Base-by-base conservation (phyloP, 1,140 invertebrate species). In the Adelges cooleyi region DNA sequence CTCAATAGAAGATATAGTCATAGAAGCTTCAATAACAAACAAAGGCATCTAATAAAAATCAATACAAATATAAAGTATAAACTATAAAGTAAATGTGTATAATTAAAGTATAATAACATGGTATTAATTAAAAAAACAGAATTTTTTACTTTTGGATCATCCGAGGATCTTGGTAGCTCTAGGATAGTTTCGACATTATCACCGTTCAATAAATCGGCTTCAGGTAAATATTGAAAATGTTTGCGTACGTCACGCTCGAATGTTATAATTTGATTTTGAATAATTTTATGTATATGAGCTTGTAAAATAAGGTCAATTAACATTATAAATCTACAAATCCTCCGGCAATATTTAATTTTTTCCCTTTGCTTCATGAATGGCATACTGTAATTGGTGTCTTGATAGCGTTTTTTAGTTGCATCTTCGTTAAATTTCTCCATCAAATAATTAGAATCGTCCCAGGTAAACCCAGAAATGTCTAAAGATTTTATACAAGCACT, bases 81-180 rank as follows among this genome's bases (percentile, higher is more conserved):
- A n/a, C n/a, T n/a, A n/a, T n/a, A n/a, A n/a, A n/a, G n/a, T n/a
- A n/a, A n/a, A n/a, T n/a, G n/a, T n/a, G n/a, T n/a, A n/a, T n/a
- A n/a, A n/a, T n/a, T n/a, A n/a, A n/a, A n/a, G n/a, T n/a, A n/a
- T n/a, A n/a, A n/a, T n/a, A n/a, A n/a, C n/a, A n/a, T n/a, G n/a
- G n/a, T n/a, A n/a, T n/a, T n/a, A n/a, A n/a, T n/a, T n/a, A n/a
- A n/a, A n/a, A n/a, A n/a, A n/a, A n/a, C n/a, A n/a, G n/a, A n/a
- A n/a, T n/a, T 33, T 33, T 33, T 33, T 62, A 62, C 56, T 25
- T 62, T 36, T 2, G 42, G 56, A 10, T 62, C 56, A 8, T 48
- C 42, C 3, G 18, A 10, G 20, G 56, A 27, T 13, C 42, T 62
- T 22, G 27, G 5, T 6, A 11, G 5, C 11, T 33, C 29, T 33